Conservation (phyloP, 2,797 vertebrate species). For the Gymnothorax javanicus region DNA sequence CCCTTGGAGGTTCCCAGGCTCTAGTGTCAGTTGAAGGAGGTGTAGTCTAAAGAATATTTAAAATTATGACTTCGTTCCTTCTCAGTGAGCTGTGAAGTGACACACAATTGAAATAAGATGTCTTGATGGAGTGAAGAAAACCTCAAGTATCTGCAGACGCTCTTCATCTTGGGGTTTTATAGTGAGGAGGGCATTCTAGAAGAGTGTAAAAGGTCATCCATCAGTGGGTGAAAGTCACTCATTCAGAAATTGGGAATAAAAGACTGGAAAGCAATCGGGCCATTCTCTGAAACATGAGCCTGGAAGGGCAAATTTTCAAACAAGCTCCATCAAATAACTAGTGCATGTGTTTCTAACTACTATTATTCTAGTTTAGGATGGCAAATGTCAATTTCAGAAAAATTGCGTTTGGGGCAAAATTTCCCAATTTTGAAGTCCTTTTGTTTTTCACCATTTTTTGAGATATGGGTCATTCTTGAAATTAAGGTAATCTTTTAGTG, state of each 20-base stretch:
- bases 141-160: slow-evolving; percentile 11
- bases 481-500: no score
- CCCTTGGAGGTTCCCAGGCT: not conserved
- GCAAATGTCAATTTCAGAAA: no score
- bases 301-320: no score
- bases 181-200: not conserved
- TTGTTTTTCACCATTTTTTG: no score
- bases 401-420: no score
- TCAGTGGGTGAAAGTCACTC: not conserved
- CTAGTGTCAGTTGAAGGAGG: not conserved
- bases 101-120: slow-evolving; percentile 62
- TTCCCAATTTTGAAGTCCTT: no score
- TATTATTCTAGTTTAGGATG: no score
- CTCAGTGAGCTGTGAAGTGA: slow-evolving; percentile 52
- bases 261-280: not conserved
- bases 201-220: not conserved
- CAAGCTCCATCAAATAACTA: no score
- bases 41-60: not conserved
- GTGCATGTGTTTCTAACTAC: no score
- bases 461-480: no score
- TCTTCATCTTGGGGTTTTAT: not conserved
- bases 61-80: not conserved
- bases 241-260: not conserved
- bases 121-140: slow-evolving; percentile 42
- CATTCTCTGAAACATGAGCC: no score